phyloP scores from a whole-genome alignment of 2,888 invertebrate genomes.

The Rugalucina vietnamica region DNA sequence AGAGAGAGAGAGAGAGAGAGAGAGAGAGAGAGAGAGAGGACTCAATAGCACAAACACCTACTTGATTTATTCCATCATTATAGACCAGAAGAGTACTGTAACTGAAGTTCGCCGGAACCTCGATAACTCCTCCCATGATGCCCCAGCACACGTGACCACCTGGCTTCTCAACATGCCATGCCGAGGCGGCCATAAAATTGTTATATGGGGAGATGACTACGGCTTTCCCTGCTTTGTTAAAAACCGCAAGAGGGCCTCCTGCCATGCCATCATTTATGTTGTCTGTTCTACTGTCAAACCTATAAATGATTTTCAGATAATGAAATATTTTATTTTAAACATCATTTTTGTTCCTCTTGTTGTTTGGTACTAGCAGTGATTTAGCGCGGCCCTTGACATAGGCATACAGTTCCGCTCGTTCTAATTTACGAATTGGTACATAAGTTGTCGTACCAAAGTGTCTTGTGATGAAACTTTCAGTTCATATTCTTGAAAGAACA shows the following conservation, averaged over 20 bases:
- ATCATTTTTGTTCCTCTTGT: too few species aligned
- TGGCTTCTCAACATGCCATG: slow-evolving; percentile 59
- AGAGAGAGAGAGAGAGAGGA: neutral
- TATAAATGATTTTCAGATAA: too few species aligned
- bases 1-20: neutral
- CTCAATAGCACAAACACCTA: neutral
- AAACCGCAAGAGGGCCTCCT: slow-evolving; percentile 71
- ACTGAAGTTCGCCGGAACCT: slow-evolving; percentile 43
- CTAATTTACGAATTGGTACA: too few species aligned
- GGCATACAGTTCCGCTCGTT: too few species aligned
- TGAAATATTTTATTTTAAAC: too few species aligned
- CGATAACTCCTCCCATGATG: slow-evolving; percentile 73
- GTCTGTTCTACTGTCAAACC: neutral
- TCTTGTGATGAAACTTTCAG: too few species aligned
- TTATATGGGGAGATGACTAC: slow-evolving; percentile 69
- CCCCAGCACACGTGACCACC: slow-evolving; percentile 71
- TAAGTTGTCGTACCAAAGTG: too few species aligned
- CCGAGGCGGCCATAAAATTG: slow-evolving; percentile 71
- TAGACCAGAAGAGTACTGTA: slow-evolving; percentile 43
- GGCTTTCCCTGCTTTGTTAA: slow-evolving; percentile 66
- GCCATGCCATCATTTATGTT: slow-evolving; percentile 65
- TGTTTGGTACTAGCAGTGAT: too few species aligned
- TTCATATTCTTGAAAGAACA: too few species aligned
- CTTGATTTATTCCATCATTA: slow-evolving; percentile 47
- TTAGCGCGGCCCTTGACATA: too few species aligned